These are phyloP conservation scores for Drosophila nr. fundita DNA, from an alignment of 2,888 invertebrate genomes.

Conservation along the genomic window DNA sequence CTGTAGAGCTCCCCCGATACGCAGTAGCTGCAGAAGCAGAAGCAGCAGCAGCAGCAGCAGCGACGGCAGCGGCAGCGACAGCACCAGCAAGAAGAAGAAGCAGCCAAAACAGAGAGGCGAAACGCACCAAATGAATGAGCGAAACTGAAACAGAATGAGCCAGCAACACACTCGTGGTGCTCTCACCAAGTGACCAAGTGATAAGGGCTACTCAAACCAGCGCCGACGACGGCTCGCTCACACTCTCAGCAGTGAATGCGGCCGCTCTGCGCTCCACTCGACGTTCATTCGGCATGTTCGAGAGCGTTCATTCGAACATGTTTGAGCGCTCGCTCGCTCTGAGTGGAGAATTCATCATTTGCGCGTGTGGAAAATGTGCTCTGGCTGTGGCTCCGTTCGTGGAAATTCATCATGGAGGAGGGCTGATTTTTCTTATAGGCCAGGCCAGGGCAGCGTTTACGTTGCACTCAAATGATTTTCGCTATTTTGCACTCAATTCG, in stretches of 20 bases:
- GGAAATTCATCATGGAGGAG: slow-evolving; percentile 83
- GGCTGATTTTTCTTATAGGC: slow-evolving; percentile 83
- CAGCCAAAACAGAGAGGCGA: slow-evolving; percentile 72
- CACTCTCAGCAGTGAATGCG: slow-evolving; percentile 20
- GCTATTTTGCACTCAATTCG: slow-evolving; percentile 44
- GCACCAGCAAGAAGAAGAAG: slow-evolving; percentile 49
- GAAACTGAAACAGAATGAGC: slow-evolving; percentile 64
- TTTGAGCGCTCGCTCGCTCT: slow-evolving; percentile 43
- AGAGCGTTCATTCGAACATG: slow-evolving; percentile 62
- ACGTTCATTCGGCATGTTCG: slow-evolving; percentile 45
- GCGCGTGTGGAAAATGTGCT: slow-evolving; percentile 63
- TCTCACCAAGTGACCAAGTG: slow-evolving; percentile 28
- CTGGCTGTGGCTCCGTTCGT: slow-evolving; percentile 52
- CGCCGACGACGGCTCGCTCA: slow-evolving; percentile 16
- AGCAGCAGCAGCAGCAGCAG: slow-evolving; percentile 20
- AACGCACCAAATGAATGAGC: slow-evolving; percentile 59
- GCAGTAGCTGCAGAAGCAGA: slow-evolving; percentile 24
- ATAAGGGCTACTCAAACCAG: slow-evolving; percentile 64
- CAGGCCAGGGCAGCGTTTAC: slow-evolving; percentile 57
- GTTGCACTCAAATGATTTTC: slow-evolving; percentile 63
- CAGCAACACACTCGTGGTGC: slow-evolving; percentile 25
- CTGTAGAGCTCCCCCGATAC: slow-evolving; percentile 64
- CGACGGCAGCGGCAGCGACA: slow-evolving; percentile 11
- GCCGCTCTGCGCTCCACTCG: slow-evolving; percentile 8
- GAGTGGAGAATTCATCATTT: slow-evolving; percentile 61